Conservation (phyloP, 92 coral and sea anemone species). For the Paragorgia papillata region DNA sequence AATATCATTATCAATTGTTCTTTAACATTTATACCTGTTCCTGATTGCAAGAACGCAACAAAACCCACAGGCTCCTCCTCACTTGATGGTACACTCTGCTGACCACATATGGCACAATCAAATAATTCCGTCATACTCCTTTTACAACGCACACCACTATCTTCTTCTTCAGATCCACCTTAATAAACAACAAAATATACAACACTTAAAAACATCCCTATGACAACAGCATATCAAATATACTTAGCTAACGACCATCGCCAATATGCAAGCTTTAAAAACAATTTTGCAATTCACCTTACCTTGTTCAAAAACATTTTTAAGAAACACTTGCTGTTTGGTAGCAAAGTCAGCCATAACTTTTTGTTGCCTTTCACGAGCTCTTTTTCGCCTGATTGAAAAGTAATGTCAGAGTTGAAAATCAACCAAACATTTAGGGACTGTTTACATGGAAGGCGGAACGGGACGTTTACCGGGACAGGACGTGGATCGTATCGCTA, state of each 20-base stretch:
- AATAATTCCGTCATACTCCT: slow-evolving; percentile 52
- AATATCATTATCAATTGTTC: not conserved
- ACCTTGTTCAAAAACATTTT: slow-evolving; percentile 33
- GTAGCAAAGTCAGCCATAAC: slow-evolving; percentile 88
- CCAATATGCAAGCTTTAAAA: too few relatives aligned
- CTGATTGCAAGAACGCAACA: slow-evolving; percentile 82
- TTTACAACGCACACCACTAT: not conserved
- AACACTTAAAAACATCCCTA: not conserved
- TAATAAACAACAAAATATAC: not conserved
- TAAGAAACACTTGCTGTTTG: slow-evolving; percentile 82
- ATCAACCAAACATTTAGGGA: not conserved
- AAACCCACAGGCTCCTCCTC: slow-evolving; percentile 87
- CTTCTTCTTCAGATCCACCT: slow-evolving; percentile 7
- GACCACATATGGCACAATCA: slow-evolving; percentile 95
- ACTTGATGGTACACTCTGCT: slow-evolving; percentile 76
- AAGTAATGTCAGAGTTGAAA: not conserved
- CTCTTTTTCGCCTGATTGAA: slow-evolving; percentile 77
- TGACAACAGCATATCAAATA: too few relatives aligned
- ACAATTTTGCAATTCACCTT: not conserved
- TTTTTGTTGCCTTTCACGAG: slow-evolving; percentile 89
- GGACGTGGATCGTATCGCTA: too few relatives aligned
- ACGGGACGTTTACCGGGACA: too few relatives aligned
- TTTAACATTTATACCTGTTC: slow-evolving; percentile 69
- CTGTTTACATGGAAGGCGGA: too few relatives aligned
- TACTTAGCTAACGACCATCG: too few relatives aligned